phyloP scores from a whole-genome alignment of 2,888 invertebrate genomes.

The Caenorhabditis wallacei region DNA sequence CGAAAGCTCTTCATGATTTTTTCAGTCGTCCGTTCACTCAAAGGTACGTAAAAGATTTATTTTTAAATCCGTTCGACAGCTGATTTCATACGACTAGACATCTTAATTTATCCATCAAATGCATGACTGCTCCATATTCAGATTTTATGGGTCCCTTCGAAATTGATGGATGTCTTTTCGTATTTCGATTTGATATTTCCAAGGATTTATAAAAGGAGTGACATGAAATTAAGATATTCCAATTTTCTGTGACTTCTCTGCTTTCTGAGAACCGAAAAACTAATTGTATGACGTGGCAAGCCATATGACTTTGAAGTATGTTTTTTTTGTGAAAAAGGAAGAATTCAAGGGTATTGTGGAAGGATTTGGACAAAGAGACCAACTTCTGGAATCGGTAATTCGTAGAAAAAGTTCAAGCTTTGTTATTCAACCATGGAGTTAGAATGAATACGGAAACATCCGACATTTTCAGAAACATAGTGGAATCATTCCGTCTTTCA shows the following conservation, averaged over 20 bases:
- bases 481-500: no score
- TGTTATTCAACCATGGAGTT: not conserved
- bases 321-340: constrained; percentile 32
- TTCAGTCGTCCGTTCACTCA: constrained; percentile 64
- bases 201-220: constrained; percentile 26
- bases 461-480: no score
- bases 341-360: constrained; percentile 28
- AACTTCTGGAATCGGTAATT: not conserved
- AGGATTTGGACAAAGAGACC: not conserved
- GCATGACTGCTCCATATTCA: constrained; percentile 9
- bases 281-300: constrained; percentile 37
- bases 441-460: not conserved
- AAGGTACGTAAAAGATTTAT: constrained; percentile 34
- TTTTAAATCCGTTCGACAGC: not conserved
- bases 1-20: constrained; percentile 63
- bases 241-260: constrained; percentile 28
- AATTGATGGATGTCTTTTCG: constrained; percentile 33
- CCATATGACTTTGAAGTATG: constrained; percentile 35
- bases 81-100: constrained; percentile 34
- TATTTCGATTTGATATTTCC: constrained; percentile 1
- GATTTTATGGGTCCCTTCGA: constrained; percentile 10
- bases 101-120: constrained; percentile 23
- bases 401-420: no score
- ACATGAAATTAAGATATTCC: not conserved
- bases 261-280: not conserved